phyloP scores from a whole-genome alignment of 2,888 invertebrate species.

The Pandemis cinnamomeana region DNA sequence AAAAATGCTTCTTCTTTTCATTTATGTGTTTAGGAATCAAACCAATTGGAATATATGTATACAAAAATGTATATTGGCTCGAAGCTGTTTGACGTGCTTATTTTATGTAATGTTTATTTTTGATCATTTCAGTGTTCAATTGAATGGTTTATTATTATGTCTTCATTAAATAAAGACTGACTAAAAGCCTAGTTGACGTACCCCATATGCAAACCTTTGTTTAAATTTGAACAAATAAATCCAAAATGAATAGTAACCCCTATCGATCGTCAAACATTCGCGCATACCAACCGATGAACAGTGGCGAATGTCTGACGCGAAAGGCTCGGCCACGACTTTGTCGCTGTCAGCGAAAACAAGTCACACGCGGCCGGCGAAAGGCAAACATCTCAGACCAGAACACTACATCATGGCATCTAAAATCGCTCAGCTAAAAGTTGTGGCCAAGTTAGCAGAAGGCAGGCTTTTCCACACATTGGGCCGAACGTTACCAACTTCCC shows the following conservation, averaged over 20 bases:
- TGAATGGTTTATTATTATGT: conserved; percentile 75
- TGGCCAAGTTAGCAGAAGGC: neutral
- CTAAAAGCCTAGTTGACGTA: conserved; percentile 14
- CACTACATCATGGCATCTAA: neutral
- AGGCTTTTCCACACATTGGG: conserved; percentile 4
- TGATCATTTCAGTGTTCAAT: conserved; percentile 75
- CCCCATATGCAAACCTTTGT: conserved; percentile 10
- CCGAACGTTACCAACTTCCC: neutral
- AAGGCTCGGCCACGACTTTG: neutral
- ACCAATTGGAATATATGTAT: conserved; percentile 72
- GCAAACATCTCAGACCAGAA: neutral
- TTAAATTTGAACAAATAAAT: neutral
- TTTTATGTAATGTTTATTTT: conserved; percentile 79
- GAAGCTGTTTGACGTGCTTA: conserved; percentile 84
- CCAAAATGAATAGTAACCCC: neutral
- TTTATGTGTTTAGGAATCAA: conserved; percentile 80
- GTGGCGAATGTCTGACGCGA: conserved; percentile 34
- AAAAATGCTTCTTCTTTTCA: conserved; percentile 79
- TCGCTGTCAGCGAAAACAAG: neutral
- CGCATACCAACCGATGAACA: conserved; percentile 35
- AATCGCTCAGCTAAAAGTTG: neutral
- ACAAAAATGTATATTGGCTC: conserved; percentile 79
- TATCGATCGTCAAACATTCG: conserved; percentile 33
- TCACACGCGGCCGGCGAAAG: neutral
- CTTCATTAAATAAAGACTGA: conserved; percentile 39